Percentiles rank a stretch among this genome's conserved stretches.
These are phyloP conservation scores for Bombus turneri DNA, from an alignment of 1,140 invertebrate species.

Conservation along the genomic window DNA sequence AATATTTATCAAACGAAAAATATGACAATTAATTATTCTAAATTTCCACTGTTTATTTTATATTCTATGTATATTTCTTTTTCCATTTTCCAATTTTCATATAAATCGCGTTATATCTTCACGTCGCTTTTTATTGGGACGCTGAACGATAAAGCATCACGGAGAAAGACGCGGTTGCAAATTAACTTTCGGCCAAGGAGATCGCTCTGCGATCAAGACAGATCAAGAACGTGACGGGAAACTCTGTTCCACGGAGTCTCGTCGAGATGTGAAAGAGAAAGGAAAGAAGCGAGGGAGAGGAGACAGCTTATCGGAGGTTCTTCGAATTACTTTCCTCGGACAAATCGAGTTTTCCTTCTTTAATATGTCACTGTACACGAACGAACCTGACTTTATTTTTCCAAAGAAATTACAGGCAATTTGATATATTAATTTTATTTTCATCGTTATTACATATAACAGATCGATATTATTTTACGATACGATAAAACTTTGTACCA, in stretches of 20 bases:
- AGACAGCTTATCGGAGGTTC: background rate
- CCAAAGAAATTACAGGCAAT: background rate
- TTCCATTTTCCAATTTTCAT: too few species aligned
- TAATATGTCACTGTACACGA: background rate
- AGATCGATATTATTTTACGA: too few species aligned
- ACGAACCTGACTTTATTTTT: background rate
- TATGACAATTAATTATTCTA: background rate
- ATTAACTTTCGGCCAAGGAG: constrained; percentile 9
- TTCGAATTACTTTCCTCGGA: constrained; percentile 13
- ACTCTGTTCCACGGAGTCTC: background rate
- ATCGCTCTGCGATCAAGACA: constrained; percentile 19
- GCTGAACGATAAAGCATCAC: background rate
- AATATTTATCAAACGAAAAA: background rate
- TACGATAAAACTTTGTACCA: too few species aligned
- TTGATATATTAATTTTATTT: too few species aligned
- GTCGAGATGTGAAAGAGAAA: background rate
- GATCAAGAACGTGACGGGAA: constrained; percentile 37
- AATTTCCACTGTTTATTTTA: background rate
- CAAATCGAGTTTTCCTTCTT: background rate
- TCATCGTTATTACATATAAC: too few species aligned
- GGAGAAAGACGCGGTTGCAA: background rate
- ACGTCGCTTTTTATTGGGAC: background rate
- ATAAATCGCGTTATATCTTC: too few species aligned
- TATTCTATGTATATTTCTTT: too few species aligned
- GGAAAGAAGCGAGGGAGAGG: background rate